Evolutionary conservation across 2,888 invertebrate species (phyloP).

Genomic region (Aphidius colemani): DNA sequence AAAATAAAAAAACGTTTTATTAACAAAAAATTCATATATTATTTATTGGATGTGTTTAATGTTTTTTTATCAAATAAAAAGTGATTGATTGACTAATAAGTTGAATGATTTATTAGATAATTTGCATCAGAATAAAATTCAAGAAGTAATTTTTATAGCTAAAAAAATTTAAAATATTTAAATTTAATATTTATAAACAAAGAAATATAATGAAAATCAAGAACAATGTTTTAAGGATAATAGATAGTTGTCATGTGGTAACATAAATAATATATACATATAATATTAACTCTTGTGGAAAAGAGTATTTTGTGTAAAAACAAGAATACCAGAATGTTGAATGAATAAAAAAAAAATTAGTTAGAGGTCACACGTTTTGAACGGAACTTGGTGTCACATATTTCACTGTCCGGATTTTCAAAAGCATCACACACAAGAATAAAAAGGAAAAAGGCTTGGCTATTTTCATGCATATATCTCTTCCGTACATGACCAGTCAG

Average conservation of each 20-base stretch:
- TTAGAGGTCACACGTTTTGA: slow-evolving; percentile 16
- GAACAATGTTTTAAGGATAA: slow-evolving; percentile 4
- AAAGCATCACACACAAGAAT: neutral
- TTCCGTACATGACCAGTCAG: slow-evolving; percentile 18
- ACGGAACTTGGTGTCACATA: slow-evolving; percentile 29
- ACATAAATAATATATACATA: neutral
- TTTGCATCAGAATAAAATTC: too few relatives aligned
- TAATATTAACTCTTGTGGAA: too few relatives aligned
- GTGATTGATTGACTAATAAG: too few relatives aligned
- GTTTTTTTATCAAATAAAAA: too few relatives aligned
- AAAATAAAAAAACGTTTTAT: too few relatives aligned
- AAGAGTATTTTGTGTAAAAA: neutral
- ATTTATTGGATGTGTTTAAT: too few relatives aligned
- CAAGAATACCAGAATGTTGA: slow-evolving; percentile 2
- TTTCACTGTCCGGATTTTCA: slow-evolving; percentile 27
- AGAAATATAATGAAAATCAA: too few relatives aligned
- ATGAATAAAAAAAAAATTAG: neutral
- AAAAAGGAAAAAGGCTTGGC: neutral
- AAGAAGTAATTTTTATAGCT: too few relatives aligned
- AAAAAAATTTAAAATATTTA: too few relatives aligned
- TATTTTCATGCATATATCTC: slow-evolving; percentile 21
- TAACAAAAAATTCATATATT: too few relatives aligned
- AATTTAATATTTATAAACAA: too few relatives aligned
- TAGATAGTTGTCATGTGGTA: slow-evolving; percentile 12
- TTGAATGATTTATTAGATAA: too few relatives aligned